These are phyloP conservation scores for Tachuris rubrigastra DNA, from an alignment of 2,113 vertebrate genomes.

Conservation along the genomic window DNA sequence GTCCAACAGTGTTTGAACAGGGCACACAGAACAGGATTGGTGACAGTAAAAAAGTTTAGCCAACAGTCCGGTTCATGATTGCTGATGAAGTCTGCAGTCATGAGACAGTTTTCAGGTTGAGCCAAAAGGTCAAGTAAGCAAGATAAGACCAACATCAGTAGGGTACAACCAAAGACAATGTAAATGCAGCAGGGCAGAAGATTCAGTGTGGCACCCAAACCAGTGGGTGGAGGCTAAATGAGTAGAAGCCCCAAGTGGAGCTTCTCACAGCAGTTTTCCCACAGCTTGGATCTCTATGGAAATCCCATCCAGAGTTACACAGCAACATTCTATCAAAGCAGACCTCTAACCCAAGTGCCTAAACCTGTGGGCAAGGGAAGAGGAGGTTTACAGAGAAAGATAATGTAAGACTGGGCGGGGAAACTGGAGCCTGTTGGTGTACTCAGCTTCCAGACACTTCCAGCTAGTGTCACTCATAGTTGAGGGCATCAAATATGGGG, in stretches of 20 bases:
- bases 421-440: background rate
- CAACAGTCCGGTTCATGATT: background rate
- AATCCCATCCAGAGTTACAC: background rate
- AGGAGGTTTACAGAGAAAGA: background rate
- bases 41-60: background rate
- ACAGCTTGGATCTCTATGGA: background rate
- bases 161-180: background rate
- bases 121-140: background rate
- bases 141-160: background rate
- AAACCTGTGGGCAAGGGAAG: background rate
- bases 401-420: background rate
- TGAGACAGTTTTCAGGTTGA: background rate
- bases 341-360: background rate
- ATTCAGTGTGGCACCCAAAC: background rate
- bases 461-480: background rate
- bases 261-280: background rate
- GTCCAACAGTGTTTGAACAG: background rate
- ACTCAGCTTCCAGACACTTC: background rate
- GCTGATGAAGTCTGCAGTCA: background rate
- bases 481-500: background rate
- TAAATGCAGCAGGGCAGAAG: background rate
- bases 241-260: background rate
- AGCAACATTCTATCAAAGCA: background rate
- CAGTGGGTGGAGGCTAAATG: background rate
- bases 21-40: background rate